phyloP scores from a whole-genome alignment of 2,888 invertebrate species.

The Tenthredo notha region DNA sequence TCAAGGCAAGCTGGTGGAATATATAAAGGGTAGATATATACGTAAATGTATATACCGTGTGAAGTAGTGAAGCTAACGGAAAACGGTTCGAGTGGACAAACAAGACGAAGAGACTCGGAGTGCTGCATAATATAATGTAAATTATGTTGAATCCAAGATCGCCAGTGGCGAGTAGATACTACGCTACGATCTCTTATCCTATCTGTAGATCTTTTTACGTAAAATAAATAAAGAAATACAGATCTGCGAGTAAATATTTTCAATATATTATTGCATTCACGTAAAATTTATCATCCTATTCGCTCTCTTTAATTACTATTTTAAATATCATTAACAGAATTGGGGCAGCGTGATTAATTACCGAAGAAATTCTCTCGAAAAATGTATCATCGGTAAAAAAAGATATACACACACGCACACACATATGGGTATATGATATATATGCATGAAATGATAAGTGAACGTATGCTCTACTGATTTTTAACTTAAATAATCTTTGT shows the following conservation, averaged over 20 bases:
- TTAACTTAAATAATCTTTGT: not conserved
- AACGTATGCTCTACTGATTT: not conserved
- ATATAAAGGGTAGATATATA: slow-evolving; percentile 29
- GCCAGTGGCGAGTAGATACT: not conserved
- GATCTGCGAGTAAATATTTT: not conserved
- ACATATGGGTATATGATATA: not conserved
- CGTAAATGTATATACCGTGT: not conserved
- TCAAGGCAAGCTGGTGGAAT: slow-evolving; percentile 9
- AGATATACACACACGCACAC: not conserved
- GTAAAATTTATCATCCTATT: not conserved
- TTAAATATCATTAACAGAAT: not conserved
- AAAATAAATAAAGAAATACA: not conserved
- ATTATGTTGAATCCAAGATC: slow-evolving; percentile 32
- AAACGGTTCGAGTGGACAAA: slow-evolving; percentile 38
- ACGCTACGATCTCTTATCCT: not conserved
- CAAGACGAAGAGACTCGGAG: slow-evolving; percentile 36
- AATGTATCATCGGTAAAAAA: not conserved
- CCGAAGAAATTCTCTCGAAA: not conserved
- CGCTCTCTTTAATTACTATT: not conserved
- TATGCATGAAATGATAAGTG: not conserved
- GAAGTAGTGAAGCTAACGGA: slow-evolving; percentile 26
- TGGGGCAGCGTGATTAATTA: not conserved
- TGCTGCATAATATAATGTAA: slow-evolving; percentile 46
- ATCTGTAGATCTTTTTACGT: not conserved
- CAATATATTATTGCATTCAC: not conserved